Conservation (phyloP, 2,797 vertebrate genomes). For the Enteromius afrohamiltoni region DNA sequence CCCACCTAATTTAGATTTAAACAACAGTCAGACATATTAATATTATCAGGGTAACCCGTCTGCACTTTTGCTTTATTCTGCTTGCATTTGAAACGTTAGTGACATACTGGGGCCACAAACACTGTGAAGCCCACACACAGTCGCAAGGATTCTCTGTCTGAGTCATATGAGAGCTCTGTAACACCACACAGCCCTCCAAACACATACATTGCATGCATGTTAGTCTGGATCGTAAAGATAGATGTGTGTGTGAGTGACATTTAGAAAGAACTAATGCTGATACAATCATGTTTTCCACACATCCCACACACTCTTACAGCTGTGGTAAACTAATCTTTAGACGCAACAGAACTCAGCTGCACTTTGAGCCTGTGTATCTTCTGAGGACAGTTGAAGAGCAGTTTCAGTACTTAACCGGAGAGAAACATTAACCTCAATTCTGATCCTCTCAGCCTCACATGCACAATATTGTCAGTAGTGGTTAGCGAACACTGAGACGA, state of each 20-base stretch:
- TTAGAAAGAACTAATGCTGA: slow-evolving; percentile 58
- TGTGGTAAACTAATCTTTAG: slow-evolving; percentile 54
- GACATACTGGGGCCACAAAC: slow-evolving; percentile 33
- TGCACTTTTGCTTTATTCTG: slow-evolving; percentile 21
- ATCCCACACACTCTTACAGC: slow-evolving; percentile 57
- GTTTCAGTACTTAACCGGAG: slow-evolving; percentile 23
- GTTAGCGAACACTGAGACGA: not conserved
- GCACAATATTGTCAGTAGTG: not conserved
- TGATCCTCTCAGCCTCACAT: slow-evolving; percentile 8
- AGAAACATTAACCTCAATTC: slow-evolving; percentile 25
- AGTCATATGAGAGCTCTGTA: slow-evolving; percentile 74
- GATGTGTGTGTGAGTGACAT: slow-evolving; percentile 59
- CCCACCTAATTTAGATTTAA: not conserved
- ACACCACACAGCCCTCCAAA: slow-evolving; percentile 50
- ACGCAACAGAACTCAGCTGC: slow-evolving; percentile 37
- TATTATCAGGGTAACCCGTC: slow-evolving; percentile 1
- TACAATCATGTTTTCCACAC: slow-evolving; percentile 60
- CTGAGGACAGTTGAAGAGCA: slow-evolving; percentile 25
- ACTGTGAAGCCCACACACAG: slow-evolving; percentile 69
- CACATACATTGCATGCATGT: slow-evolving; percentile 44
- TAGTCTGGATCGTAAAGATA: slow-evolving; percentile 48
- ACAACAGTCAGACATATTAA: not conserved
- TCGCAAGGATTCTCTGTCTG: slow-evolving; percentile 77
- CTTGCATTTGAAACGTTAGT: slow-evolving; percentile 30
- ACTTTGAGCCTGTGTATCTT: slow-evolving; percentile 28